Base-by-base conservation (phyloP, 2,888 invertebrate genomes). In the Cataglyphis altisquamis region DNA sequence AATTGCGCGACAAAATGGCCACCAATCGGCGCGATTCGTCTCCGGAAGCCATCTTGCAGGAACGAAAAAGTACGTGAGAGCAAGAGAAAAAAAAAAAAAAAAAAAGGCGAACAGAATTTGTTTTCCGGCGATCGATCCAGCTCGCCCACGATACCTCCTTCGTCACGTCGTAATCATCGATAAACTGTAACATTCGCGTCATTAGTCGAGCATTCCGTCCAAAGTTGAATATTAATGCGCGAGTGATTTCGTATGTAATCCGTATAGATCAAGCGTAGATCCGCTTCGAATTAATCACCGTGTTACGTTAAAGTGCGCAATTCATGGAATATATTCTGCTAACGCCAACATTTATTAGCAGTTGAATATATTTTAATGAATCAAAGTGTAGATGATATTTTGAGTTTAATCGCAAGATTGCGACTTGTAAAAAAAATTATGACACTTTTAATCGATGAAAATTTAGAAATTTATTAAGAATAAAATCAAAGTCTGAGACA, bases 161-260 rank as follows among this genome's bases (percentile, higher is more conserved):
- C 81, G 41, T 66, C 73, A 74, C 29, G 18, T 60, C 39, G 77
- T 75, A 83, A 88, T 88, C 87, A 87, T 88, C 86, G 83, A 83
- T 75, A 72, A 87, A 84, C 77, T 75, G 87, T 57, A 82, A 66
- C 87, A 74, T 80, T n/a, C 82, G 80, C 80, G 82, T 64, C 85
- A 85, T 74, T 66, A 39, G 29, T 29, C 62, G 57, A 45, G 72
- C 12, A 66, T 84, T 87, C 87, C 84, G 84, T 82, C 45, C 82
- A 67, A 81, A 57, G 41, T 78, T 81, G 86, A 87, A 88, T 87
- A 87, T 88, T 87, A 87, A 88, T 82, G 82, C 70, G 62, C 60
- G 57, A 32, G 12, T 83, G 45, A 80, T 80, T 80, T 80, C 45
- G 70, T 60, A 80, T 60, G 45, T 70, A 80, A 80, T 62, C 60